Conservation (phyloP, 2,797 vertebrate genomes). For the Eidolon dupreanum region DNA sequence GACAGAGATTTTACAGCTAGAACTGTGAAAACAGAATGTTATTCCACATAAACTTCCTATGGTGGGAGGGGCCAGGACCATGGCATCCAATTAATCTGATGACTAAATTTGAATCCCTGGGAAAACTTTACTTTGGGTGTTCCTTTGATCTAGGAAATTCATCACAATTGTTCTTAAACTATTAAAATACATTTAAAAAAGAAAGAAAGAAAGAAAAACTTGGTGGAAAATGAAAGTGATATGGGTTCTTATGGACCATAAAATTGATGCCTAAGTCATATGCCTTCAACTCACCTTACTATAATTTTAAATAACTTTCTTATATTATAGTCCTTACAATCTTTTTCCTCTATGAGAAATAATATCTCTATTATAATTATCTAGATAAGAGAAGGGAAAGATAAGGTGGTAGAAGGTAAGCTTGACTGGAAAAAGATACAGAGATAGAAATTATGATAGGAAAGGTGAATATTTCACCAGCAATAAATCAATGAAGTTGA, state of each 20-base stretch:
- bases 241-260: neutral
- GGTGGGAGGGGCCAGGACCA: neutral
- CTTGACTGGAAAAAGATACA: neutral
- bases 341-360: neutral
- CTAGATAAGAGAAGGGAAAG: neutral
- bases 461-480: neutral
- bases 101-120: neutral
- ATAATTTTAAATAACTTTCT: neutral
- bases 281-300: neutral
- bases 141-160: neutral
- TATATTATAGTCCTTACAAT: neutral
- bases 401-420: neutral
- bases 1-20: constrained; percentile 50
- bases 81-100: neutral
- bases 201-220: neutral
- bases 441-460: neutral
- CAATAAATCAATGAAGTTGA: neutral
- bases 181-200: neutral
- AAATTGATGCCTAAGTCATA: neutral
- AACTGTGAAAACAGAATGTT: constrained; percentile 51
- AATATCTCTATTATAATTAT: neutral
- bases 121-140: neutral
- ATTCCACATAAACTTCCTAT: constrained; percentile 28
- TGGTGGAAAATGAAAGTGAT: neutral
- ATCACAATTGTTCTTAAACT: neutral